These are phyloP conservation scores for Lucifuga dentata DNA, from an alignment of 2,113 vertebrate genomes.

Conservation along the genomic window DNA sequence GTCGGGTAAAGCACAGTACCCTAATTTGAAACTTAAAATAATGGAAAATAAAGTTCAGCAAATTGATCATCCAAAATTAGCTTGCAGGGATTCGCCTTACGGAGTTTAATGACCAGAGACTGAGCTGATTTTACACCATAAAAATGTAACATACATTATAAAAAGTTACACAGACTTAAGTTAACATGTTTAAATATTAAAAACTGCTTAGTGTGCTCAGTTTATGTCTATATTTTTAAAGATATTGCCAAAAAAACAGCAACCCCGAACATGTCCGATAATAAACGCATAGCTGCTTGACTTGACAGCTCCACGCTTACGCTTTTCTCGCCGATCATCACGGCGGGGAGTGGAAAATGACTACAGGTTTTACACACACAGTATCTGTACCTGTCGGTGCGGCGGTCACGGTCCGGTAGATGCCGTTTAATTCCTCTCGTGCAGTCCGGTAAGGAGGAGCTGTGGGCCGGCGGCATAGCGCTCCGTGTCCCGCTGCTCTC, in stretches of 20 bases:
- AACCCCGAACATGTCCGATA: constrained; percentile 1
- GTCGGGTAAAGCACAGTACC: too few species aligned
- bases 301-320: rapidly evolving
- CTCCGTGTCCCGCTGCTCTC: constrained; percentile 28
- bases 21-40: too few species aligned
- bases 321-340: neutral
- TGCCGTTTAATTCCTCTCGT: neutral
- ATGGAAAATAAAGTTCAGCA: too few species aligned
- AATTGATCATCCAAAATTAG: too few species aligned
- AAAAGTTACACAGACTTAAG: neutral
- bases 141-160: too few species aligned
- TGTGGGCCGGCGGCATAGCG: constrained; percentile 34
- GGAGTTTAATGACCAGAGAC: too few species aligned
- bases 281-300: too few species aligned
- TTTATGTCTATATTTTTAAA: neutral
- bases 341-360: neutral
- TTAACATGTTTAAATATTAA: neutral
- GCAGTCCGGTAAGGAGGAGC: constrained; percentile 6
- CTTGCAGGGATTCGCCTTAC: too few species aligned
- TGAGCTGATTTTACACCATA: too few species aligned
- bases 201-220: neutral
- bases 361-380: rapidly evolving
- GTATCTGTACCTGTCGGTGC: constrained; percentile 1
- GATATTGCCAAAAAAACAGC: rapidly evolving
- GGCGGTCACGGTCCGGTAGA: neutral